These are phyloP conservation scores for Pachyrhynchus sulphureomaculatus DNA, from an alignment of 1,140 invertebrate species.

Conservation along the genomic window DNA sequence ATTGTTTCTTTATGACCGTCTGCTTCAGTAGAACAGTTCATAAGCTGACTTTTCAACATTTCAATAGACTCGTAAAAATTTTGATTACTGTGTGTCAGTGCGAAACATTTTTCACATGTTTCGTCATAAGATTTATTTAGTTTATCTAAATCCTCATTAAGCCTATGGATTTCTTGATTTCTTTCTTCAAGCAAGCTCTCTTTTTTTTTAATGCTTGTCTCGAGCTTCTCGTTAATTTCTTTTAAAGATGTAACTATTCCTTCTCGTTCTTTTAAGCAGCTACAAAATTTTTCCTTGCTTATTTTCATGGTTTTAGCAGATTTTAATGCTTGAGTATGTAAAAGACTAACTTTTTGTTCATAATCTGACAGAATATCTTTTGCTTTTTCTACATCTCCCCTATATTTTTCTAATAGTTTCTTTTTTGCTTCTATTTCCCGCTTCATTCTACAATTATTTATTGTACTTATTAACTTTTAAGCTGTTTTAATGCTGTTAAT, in stretches of 20 bases:
- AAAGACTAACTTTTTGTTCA: constrained; percentile 33
- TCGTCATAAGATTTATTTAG: constrained; percentile 19
- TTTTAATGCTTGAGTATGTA: constrained; percentile 37
- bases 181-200: constrained; percentile 4
- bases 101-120: constrained; percentile 21
- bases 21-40: constrained; percentile 5
- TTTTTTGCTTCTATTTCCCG: constrained; percentile 32
- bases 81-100: constrained; percentile 21
- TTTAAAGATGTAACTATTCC: constrained; percentile 25
- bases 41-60: constrained; percentile 22
- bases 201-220: constrained; percentile 10
- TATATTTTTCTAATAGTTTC: constrained; percentile 25
- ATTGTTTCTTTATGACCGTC: constrained; percentile 20
- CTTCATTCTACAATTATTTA: constrained; percentile 15
- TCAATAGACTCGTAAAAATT: constrained; percentile 24
- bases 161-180: constrained; percentile 14
- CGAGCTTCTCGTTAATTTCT: constrained; percentile 21
- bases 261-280: constrained; percentile 33
- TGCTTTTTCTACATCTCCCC: constrained; percentile 25
- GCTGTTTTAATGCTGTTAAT: too few relatives aligned
- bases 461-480: background rate
- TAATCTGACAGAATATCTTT: constrained; percentile 34
- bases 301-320: constrained; percentile 38
- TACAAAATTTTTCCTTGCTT: constrained; percentile 38
- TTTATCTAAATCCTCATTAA: constrained; percentile 19